Evolutionary conservation across 2,113 vertebrate genomes (phyloP), one percentile per base, ranked within the genome.

Genomic region (Nothocercus julius): DNA sequence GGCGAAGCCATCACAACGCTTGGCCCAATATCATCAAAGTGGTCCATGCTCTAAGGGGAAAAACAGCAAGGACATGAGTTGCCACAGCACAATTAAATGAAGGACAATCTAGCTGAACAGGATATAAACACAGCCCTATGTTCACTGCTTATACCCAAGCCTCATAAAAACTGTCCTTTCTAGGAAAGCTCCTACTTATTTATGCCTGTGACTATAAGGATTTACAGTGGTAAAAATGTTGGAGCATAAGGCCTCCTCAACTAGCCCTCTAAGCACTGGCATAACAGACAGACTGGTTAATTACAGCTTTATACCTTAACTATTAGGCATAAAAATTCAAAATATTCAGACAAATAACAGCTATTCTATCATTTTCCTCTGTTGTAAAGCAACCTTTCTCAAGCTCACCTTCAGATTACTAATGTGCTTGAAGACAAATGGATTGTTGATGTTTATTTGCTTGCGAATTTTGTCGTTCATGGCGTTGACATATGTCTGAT

Each of bases 381-480:
- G 53, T 1, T 30, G 10, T 42, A 42, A 69, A 40, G 56, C 24
- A 49, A 14, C 34, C 8, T 27, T 51, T 28, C 25, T 32, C 72
- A 66, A 62, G 70, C 98, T 95, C 82, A 99, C 99, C 98, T 99
- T 99, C 32, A 99, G 98, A 90, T 99, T 99, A 96, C 99, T 99
- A 87, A 99, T 99, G 89, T 99, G 99, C 93, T 99, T 99, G 97
- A 99, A 99, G 82, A 99, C 99, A 85, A 99, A 99, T 3, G 99
- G 99, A 81, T 99, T 99, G 93, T 99, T 99, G 96, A 99, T 99
- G 96, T 99, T 99, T 95, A 99, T 99, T 90, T 99, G 99, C 82
- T 99, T 99, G 95, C 99, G 99, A 95, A 99, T 99, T 95, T 99
- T 99, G 98, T 99, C 99, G 5, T 99, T 99, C 99, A 99, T 99